These are phyloP conservation scores for Xestia xanthographa DNA, from an alignment of 2,888 invertebrate species.

Conservation along the genomic window DNA sequence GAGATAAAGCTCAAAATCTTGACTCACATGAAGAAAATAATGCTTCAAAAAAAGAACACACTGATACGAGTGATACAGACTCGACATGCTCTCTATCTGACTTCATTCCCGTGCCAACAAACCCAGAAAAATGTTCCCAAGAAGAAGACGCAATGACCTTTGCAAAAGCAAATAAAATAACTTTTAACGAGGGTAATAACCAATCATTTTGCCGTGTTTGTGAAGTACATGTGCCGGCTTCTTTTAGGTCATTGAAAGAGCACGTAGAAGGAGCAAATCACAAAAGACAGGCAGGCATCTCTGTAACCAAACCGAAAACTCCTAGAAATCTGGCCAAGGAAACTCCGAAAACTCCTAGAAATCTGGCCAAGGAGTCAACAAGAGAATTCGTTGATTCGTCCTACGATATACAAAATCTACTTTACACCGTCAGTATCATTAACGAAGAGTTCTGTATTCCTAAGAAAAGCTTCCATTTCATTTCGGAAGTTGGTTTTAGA, in stretches of 20 bases:
- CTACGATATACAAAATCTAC: background rate
- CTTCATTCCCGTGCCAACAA: background rate
- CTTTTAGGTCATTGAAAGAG: slow-evolving; percentile 44
- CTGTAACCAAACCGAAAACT: background rate
- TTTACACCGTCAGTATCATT: slow-evolving; percentile 55
- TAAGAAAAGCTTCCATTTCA: slow-evolving; percentile 56
- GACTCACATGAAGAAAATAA: background rate
- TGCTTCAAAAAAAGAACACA: background rate
- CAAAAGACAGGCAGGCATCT: slow-evolving; percentile 51
- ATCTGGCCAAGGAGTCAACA: background rate
- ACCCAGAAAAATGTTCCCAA: background rate
- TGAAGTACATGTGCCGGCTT: slow-evolving; percentile 46
- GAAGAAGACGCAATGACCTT: slow-evolving; percentile 1
- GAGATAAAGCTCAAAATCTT: background rate
- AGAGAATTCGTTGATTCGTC: slow-evolving; percentile 28
- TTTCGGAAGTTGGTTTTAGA: slow-evolving; percentile 43
- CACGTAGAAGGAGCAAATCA: slow-evolving; percentile 68
- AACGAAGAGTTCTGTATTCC: slow-evolving; percentile 69
- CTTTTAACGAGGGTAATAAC: slow-evolving; percentile 28
- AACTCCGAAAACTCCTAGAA: background rate
- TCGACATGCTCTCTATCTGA: background rate
- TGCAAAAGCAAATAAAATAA: slow-evolving; percentile 52
- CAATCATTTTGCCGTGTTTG: slow-evolving; percentile 60
- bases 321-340: background rate
- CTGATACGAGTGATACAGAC: background rate